A percentile compares a stretch with the other conserved stretches of the same genome.
phyloP scores from a whole-genome alignment of 2,113 vertebrate species.

The Cariama cristata region DNA sequence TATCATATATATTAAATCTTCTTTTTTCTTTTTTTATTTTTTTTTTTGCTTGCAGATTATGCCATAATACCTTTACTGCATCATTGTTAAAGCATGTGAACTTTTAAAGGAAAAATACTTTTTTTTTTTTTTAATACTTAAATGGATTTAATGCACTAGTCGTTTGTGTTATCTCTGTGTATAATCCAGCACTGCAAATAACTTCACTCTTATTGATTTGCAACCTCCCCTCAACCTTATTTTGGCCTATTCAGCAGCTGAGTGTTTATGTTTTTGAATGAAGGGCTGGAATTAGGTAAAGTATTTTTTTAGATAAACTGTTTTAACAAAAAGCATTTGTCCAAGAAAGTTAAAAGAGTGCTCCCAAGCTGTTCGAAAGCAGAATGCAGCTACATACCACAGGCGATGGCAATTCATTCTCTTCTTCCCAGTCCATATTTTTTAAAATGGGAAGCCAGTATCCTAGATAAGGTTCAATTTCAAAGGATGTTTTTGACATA shows the following conservation, averaged over 20 bases:
- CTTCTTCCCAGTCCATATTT: neutral
- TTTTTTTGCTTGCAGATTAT: neutral
- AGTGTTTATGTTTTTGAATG: constrained; percentile 44
- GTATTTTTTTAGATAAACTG: constrained; percentile 3
- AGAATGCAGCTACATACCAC: neutral
- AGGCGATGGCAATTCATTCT: neutral
- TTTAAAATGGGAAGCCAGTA: neutral
- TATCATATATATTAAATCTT: constrained; percentile 32
- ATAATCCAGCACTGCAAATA: neutral
- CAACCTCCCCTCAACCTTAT: neutral
- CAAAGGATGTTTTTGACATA: neutral
- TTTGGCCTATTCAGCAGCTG: constrained; percentile 30
- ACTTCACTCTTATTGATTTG: neutral
- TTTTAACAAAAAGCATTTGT: constrained; percentile 15
- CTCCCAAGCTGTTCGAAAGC: constrained; percentile 43
- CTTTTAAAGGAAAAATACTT: neutral
- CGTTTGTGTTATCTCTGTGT: neutral
- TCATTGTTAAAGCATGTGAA: neutral
- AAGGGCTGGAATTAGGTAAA: constrained; percentile 20
- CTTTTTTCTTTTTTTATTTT: neutral
- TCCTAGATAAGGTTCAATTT: neutral
- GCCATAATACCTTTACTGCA: neutral
- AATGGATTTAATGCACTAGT: neutral
- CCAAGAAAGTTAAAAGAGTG: constrained; percentile 31
- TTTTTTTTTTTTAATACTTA: neutral